These are phyloP conservation scores for Thecocarcelia acutangulata DNA, from an alignment of 2,888 invertebrate species.

Conservation along the genomic window DNA sequence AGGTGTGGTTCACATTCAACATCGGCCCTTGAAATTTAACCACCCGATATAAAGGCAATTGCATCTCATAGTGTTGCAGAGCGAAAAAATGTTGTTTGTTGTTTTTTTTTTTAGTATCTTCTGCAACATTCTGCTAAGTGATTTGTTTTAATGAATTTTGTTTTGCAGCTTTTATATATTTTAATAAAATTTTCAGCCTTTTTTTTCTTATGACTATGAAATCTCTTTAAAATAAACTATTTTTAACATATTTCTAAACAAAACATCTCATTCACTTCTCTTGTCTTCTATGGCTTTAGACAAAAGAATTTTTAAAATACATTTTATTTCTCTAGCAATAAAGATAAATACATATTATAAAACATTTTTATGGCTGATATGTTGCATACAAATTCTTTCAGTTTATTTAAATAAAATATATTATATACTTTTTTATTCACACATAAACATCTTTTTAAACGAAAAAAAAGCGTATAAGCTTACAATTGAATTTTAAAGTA, in stretches of 20 bases:
- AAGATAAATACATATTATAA: slow-evolving; percentile 55
- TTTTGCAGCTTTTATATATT: no score
- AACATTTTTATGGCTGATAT: slow-evolving; percentile 57
- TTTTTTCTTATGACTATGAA: not conserved
- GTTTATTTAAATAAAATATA: slow-evolving; percentile 21
- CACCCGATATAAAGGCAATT: no score
- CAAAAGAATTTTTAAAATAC: slow-evolving; percentile 9
- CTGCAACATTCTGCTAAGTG: no score
- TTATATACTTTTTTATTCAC: slow-evolving; percentile 18
- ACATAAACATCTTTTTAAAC: slow-evolving; percentile 21
- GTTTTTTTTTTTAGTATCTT: no score
- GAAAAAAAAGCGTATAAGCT: slow-evolving; percentile 26
- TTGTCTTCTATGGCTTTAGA: slow-evolving; percentile 13
- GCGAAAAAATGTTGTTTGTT: no score
- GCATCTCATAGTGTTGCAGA: no score
- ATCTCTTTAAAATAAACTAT: slow-evolving; percentile 1
- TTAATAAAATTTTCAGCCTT: not conserved
- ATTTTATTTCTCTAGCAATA: slow-evolving; percentile 34
- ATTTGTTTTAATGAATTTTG: no score
- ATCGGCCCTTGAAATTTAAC: no score
- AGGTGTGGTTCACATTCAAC: no score
- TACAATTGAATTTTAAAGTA: slow-evolving; percentile 62
- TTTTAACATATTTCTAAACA: slow-evolving; percentile 13
- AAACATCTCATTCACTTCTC: not conserved
- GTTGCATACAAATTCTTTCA: slow-evolving; percentile 45